Evolutionary conservation across 2,113 vertebrate species (phyloP), one percentile per base, ranked within the genome.

Genomic region (Anolis sagrei): DNA sequence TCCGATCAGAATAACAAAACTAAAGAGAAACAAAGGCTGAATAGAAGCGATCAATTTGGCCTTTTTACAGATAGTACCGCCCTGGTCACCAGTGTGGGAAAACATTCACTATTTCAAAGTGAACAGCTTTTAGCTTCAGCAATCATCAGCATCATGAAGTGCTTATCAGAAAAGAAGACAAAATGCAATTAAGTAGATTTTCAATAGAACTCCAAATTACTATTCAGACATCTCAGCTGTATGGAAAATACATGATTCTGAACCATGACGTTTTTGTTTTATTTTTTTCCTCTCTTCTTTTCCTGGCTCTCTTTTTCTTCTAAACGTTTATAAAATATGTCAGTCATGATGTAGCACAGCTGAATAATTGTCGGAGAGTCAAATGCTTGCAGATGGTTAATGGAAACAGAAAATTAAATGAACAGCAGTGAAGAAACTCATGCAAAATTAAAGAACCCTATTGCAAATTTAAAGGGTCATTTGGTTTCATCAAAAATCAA

Each of bases 351-450:
- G 92, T 94, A 91, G 91, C 91, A 93, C 94, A 96, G 96, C 94
- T 96, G 95, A 96, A 95, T 96, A 96, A 97, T 96, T 97, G 95
- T 95, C 91, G 91, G 61, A 87, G 92, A 96, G 92, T 95, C 93
- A 95, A 96, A 95, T 91, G 90, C 93, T 96, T 97, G 95, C 95
- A 96, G 96, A 95, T 95, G 96, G 95, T 94, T 96, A 97, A 96
- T 96, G 94, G 95, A 96, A 96, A 96, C 89, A 95, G 93, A 96
- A 95, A 96, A 96, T 95, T 95, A 97, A 96, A 95, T 95, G 95
- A 96, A 95, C 95, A 94, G 95, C 94, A 94, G 95, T 95, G 96
- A 95, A 94, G 94, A 96, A 96, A 96, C 91, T 95, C 92, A 95
- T 96, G 93, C 88, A 96, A 96, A 96, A 96, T 96, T 96, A 95